A percentile compares a stretch with the other conserved stretches of the same genome.
Conservation (phyloP, 2,113 vertebrate genomes). For the Meriones unguiculatus region DNA sequence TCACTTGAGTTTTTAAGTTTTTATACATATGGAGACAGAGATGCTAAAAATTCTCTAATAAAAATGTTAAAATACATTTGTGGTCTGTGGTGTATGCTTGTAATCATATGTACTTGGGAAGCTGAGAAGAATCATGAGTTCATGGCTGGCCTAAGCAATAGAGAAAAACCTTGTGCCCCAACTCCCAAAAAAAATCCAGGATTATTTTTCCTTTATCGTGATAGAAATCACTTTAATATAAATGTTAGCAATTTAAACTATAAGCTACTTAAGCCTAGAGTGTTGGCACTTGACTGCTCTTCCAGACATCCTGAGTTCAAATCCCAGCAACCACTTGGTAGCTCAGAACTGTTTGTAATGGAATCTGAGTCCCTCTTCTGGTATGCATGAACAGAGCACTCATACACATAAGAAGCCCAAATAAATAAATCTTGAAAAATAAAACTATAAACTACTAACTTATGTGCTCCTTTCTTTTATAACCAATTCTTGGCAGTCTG, state of each 20-base stretch:
- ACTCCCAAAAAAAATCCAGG: not conserved
- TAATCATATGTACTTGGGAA: not conserved
- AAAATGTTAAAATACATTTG: constrained; percentile 5
- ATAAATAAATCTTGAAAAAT: not conserved
- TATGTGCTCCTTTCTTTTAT: not conserved
- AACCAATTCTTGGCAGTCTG: not conserved
- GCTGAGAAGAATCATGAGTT: not conserved
- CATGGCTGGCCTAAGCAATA: not conserved
- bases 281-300: not conserved
- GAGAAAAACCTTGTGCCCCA: not conserved
- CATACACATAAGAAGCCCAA: not conserved
- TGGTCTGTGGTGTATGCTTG: not conserved
- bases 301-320: not conserved
- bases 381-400: not conserved
- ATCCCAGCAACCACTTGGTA: not conserved
- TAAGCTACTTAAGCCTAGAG: not conserved
- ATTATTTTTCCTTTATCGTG: constrained; percentile 56
- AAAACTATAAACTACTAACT: not conserved
- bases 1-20: not conserved
- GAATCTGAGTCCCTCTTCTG: not conserved
- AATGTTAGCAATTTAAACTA: constrained; percentile 13
- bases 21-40: not conserved
- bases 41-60: not conserved
- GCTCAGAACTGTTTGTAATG: not conserved
- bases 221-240: constrained; percentile 35